These are phyloP conservation scores for Eleutherodactylus coqui DNA, from an alignment of 2,797 vertebrate genomes.

Conservation along the genomic window DNA sequence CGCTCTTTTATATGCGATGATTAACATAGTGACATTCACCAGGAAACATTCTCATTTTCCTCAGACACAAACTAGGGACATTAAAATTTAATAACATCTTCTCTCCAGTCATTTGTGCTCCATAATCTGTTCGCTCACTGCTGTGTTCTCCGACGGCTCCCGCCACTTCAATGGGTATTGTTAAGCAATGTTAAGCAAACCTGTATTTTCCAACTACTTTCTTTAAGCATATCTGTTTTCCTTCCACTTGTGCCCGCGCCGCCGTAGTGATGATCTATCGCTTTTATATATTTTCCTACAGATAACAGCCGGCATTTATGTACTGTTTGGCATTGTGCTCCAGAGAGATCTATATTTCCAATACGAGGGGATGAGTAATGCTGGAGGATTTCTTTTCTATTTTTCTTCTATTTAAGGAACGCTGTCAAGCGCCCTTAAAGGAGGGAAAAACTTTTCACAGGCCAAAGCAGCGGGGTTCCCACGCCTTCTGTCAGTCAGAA, in stretches of 20 bases:
- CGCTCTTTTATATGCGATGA: conserved; percentile 65
- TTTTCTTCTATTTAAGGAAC: not conserved
- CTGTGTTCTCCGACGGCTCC: conserved; percentile 65
- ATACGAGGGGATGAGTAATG: not conserved
- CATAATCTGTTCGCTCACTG: conserved; percentile 60
- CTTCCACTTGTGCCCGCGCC: not conserved
- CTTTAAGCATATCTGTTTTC: conserved; percentile 50
- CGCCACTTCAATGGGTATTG: conserved; percentile 68
- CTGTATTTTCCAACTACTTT: conserved; percentile 60
- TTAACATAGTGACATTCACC: conserved; percentile 67
- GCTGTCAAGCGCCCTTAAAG: not conserved
- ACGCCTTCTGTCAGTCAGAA: not conserved
- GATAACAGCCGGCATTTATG: not conserved
- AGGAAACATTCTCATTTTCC: conserved; percentile 69
- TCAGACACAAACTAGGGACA: conserved; percentile 70
- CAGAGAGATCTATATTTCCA: conserved; percentile 22
- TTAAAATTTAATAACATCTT: conserved; percentile 72
- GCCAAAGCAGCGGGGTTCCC: not conserved
- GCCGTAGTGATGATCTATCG: conserved; percentile 1
- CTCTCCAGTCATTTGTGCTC: conserved; percentile 65
- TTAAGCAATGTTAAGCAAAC: conserved; percentile 66
- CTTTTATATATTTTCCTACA: conserved; percentile 10
- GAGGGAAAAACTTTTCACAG: not conserved
- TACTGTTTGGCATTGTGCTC: not conserved
- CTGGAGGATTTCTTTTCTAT: too few species aligned